Conservation (phyloP, 2,888 invertebrate genomes). For the Elmis aenea region DNA sequence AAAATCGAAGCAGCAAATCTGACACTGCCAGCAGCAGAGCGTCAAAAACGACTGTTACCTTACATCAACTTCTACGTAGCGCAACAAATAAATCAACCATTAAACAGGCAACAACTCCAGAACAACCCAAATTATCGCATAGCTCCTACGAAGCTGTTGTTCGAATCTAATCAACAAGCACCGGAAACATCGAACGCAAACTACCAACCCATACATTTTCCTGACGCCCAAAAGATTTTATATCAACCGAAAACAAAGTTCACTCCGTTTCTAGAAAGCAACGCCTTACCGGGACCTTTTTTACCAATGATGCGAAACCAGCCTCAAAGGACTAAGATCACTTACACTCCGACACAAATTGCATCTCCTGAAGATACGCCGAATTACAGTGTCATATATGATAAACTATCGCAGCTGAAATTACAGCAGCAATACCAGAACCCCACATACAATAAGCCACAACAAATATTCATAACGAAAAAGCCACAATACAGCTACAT, state of each 20-base stretch:
- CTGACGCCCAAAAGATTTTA: slow-evolving; percentile 6
- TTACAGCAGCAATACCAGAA: slow-evolving; percentile 25
- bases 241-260: slow-evolving; percentile 40
- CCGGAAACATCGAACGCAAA: slow-evolving; percentile 7
- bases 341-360: slow-evolving; percentile 18
- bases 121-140: slow-evolving; percentile 45
- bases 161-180: slow-evolving; percentile 2
- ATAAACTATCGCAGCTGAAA: slow-evolving; percentile 42
- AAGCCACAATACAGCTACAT: slow-evolving; percentile 22
- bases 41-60: slow-evolving; percentile 73
- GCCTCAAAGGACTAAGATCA: slow-evolving; percentile 14
- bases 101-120: slow-evolving; percentile 15
- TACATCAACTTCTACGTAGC: slow-evolving; percentile 76
- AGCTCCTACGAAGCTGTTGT: slow-evolving; percentile 1
- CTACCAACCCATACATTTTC: neutral
- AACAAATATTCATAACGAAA: slow-evolving; percentile 11
- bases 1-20: slow-evolving; percentile 28
- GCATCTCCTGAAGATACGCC: slow-evolving; percentile 26
- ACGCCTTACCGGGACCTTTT: slow-evolving; percentile 53
- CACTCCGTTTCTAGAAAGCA: slow-evolving; percentile 52
- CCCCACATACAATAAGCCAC: slow-evolving; percentile 7
- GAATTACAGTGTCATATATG: slow-evolving; percentile 42
- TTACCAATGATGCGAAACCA: slow-evolving; percentile 43
- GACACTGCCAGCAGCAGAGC: slow-evolving; percentile 54
- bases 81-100: slow-evolving; percentile 45